Conservation (phyloP, 1,140 invertebrate genomes). For the Ditylenchus dipsaci region DNA sequence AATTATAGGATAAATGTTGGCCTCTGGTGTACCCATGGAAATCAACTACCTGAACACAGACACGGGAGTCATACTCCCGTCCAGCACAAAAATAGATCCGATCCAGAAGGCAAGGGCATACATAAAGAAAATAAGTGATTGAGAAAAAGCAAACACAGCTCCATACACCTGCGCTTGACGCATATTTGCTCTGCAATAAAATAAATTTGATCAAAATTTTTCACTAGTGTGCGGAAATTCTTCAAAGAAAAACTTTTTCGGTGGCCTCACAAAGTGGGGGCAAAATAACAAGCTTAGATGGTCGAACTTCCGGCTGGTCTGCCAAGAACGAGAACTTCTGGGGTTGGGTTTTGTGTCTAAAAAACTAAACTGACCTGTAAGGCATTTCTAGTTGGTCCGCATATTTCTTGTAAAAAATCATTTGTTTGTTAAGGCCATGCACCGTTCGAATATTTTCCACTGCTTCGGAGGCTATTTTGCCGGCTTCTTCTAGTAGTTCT, state of each 20-base stretch:
- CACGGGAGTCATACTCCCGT: conserved; percentile 56
- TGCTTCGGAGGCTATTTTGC: conserved; percentile 60
- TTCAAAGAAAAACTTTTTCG: no score
- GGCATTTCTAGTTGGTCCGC: conserved; percentile 42
- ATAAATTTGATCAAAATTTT: not conserved
- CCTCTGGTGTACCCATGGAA: not conserved
- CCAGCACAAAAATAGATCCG: conserved; percentile 60
- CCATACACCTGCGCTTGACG: conserved; percentile 54
- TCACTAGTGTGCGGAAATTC: not conserved
- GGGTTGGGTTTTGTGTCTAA: no score
- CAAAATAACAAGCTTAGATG: no score
- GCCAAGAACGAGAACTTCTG: no score
- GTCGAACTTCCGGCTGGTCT: no score
- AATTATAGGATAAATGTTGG: not conserved
- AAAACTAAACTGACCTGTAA: conserved; percentile 26
- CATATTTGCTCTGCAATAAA: conserved; percentile 43
- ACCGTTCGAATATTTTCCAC: conserved; percentile 58
- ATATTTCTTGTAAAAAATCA: conserved; percentile 54
- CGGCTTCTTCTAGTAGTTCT: conserved; percentile 62
- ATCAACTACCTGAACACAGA: conserved; percentile 57
- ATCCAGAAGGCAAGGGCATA: conserved; percentile 64
- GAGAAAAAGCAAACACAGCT: conserved; percentile 59
- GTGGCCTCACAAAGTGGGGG: no score
- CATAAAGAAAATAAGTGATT: conserved; percentile 62
- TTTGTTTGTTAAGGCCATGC: conserved; percentile 52